Evolutionary conservation across 2,113 vertebrate genomes (phyloP), one percentile per base, ranked within the genome.

Genomic region (Lepisosteus osseus): DNA sequence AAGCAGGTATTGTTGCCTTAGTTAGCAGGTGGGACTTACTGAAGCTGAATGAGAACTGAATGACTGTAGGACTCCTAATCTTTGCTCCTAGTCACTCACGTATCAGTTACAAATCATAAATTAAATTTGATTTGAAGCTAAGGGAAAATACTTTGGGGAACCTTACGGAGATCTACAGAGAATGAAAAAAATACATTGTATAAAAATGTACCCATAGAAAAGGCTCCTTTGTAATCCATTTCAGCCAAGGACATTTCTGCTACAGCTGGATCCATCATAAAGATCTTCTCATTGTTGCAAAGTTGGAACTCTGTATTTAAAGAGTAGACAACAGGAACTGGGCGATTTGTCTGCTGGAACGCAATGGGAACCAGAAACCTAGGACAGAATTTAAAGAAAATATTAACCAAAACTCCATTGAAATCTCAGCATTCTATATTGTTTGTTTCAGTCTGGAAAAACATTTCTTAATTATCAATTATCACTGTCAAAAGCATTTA

Each of bases 191-290:
- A 17, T 17, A 17, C 15, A 17, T 17, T 17, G 15, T 17, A 17
- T 17, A 17, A 6, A 51, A 51, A 51, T 82, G 3, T 85, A 98
- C 97, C 97, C 89, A 98, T 99, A 12, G 96, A 98, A 80, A 99
- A 99, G 0, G 97, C 94, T 67, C 97, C 97, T 83, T 97, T 99
- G 87, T 99, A 99, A 86, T 99, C 97, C 97, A 99, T 98, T 89
- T 99, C 97, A 51, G 95, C 92, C 88, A 98, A 85, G 0, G 96
- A 94, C 86, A 98, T 93, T 9, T 95, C 94, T 0, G 91, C 76
- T 0, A 80, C 84, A 73, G 89, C 94, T 3, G 97, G 97, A 51
- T 99, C 96, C 95, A 98, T 94, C 55, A 96, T 83, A 74, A 99
- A 99, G 9, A 99, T 93, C 79, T 98, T 99, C 75, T 99, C 96